Evolutionary conservation across 2,797 vertebrate genomes (phyloP), one percentile per base, ranked within the genome.

Genomic region (Coregonus suidteri): DNA sequence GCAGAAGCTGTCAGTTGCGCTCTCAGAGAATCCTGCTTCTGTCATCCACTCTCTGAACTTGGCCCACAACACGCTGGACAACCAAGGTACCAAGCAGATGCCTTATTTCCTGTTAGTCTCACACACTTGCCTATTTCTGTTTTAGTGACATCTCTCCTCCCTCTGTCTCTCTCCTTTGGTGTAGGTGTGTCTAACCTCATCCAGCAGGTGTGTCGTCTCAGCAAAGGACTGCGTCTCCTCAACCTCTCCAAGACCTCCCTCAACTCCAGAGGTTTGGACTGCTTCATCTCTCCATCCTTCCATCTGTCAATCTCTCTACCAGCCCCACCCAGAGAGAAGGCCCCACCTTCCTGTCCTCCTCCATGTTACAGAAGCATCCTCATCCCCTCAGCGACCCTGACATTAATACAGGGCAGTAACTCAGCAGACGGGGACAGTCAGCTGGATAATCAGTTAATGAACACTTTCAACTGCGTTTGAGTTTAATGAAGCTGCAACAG

Each of bases 171-270:
- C 41, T 83, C 66, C 76, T 35, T 86, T 35, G 31, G 65, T 35
- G 65, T 35, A 97, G 96, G 96, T 74, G 95, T 97, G 62, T 94
- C 95, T 83, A 96, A 95, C 84, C 93, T 97, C 79, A 96, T 96
- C 83, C 96, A 97, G 91, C 96, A 97, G 86, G 94, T 97, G 71
- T 96, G 96, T 80, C 96, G 95, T 77, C 96, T 96, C 84, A 96
- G 95, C 81, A 96, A 96, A 76, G 96, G 96, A 68, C 94, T 97
- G 75, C 95, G 94, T 82, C 94, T 95, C 79, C 95, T 98, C 71
- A 97, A 96, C 86, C 95, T 98, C 86, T 95, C 96, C 87, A 97
- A 96, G 93, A 97, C 96, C 71, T 93, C 95, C 34, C 94, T 97
- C 75, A 96, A 96, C 70, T 95, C 96, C 30, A 95, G 96, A 85